phyloP scores from a whole-genome alignment of 2,888 invertebrate species.

The Eupsilia transversa region DNA sequence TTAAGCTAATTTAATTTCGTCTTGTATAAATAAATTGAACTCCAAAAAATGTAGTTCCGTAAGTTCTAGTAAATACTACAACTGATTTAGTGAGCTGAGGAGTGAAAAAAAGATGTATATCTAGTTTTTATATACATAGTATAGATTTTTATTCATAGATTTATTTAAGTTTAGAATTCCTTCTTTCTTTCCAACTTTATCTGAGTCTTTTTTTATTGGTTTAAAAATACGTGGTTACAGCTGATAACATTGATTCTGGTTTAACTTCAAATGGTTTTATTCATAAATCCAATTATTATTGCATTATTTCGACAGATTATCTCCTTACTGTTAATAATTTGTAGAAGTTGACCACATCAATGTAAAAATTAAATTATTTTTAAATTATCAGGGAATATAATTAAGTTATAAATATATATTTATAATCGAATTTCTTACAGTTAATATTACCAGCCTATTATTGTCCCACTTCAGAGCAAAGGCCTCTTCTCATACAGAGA shows the following conservation, averaged over 20 bases:
- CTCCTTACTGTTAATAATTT: neutral
- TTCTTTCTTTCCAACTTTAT: neutral
- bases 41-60: too few species aligned
- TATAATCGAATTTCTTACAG: conserved; percentile 8
- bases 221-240: neutral
- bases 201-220: neutral
- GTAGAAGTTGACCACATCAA: neutral
- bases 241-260: conserved; percentile 5
- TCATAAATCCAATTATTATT: neutral
- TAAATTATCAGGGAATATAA: neutral
- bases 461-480: too few species aligned
- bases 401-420: neutral
- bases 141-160: conserved; percentile 46
- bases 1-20: too few species aligned
- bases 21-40: too few species aligned
- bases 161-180: conserved; percentile 35
- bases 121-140: conserved; percentile 19
- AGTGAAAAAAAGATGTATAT: conserved; percentile 23
- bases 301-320: neutral
- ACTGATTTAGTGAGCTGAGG: neutral
- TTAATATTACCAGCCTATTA: neutral
- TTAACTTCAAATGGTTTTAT: neutral
- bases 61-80: neutral
- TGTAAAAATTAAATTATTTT: neutral
- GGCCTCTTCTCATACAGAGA: neutral